Conservation (phyloP, 2,797 vertebrate species). For the Enteromius fasciolatus region DNA sequence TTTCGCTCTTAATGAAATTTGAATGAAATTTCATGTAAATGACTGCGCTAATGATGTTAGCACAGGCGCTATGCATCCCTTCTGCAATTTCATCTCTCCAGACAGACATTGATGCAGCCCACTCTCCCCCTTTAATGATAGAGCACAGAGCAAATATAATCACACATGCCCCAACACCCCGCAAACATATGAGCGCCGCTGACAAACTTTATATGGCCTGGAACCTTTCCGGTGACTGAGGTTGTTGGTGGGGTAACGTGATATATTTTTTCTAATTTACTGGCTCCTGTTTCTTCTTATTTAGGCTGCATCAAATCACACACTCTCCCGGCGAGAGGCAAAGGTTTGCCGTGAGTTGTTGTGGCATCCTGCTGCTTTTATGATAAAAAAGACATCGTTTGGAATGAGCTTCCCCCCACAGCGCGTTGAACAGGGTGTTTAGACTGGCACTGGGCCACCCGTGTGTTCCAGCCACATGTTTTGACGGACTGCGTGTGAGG, state of each 20-base stretch:
- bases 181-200: constrained; percentile 13
- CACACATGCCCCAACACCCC: constrained; percentile 42
- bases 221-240: constrained; percentile 36
- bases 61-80: constrained; percentile 39
- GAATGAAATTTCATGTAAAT: constrained; percentile 55
- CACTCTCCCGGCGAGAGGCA: constrained; percentile 39
- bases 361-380: constrained; percentile 42
- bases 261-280: constrained; percentile 45
- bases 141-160: constrained; percentile 40
- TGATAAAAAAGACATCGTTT: constrained; percentile 50
- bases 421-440: constrained; percentile 46
- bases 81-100: constrained; percentile 49
- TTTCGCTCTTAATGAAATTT: constrained; percentile 56
- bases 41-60: constrained; percentile 48
- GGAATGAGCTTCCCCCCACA: constrained; percentile 49
- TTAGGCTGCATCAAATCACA: constrained; percentile 55
- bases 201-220: constrained; percentile 42
- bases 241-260: constrained; percentile 36
- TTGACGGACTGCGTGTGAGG: background rate
- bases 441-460: constrained; percentile 42
- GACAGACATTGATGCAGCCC: constrained; percentile 52
- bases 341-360: constrained; percentile 26
- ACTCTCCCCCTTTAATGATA: constrained; percentile 49
- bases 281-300: constrained; percentile 51
- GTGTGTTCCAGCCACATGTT: constrained; percentile 1